phyloP scores from a whole-genome alignment of 2,113 vertebrate genomes.

The Callionymus lyra region DNA sequence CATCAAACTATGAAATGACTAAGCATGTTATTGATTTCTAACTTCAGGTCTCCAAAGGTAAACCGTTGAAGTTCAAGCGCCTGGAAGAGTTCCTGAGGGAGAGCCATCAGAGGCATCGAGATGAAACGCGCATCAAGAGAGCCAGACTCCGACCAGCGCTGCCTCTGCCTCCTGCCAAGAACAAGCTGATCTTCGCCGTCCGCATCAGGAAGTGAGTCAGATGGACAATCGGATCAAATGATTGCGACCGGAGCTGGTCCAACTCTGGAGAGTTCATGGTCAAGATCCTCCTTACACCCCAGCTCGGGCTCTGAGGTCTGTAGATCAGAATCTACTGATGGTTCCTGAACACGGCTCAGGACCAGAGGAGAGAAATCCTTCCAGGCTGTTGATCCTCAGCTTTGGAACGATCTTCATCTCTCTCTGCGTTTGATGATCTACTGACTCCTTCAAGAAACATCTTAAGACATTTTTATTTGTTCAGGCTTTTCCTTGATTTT shows the following conservation, averaged over 20 bases:
- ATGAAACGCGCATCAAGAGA: conserved; percentile 69
- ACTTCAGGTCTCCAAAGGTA: conserved; percentile 66
- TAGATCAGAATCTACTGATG: too few relatives aligned
- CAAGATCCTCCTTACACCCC: not conserved
- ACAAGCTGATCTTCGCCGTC: conserved; percentile 77
- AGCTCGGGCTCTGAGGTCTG: not conserved
- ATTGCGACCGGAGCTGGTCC: not conserved
- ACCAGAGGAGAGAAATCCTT: too few relatives aligned
- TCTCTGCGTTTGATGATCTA: too few relatives aligned
- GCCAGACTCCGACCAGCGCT: conserved; percentile 53
- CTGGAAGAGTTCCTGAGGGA: conserved; percentile 78
- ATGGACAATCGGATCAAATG: too few relatives aligned
- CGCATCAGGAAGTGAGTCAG: conserved; percentile 74
- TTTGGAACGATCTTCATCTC: too few relatives aligned
- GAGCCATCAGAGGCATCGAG: conserved; percentile 67
- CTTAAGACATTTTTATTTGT: too few relatives aligned
- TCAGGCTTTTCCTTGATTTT: too few relatives aligned
- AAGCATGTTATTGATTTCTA: not conserved
- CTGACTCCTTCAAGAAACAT: too few relatives aligned
- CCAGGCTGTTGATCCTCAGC: too few relatives aligned
- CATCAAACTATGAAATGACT: too few relatives aligned
- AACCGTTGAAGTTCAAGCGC: conserved; percentile 76
- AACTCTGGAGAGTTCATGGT: not conserved
- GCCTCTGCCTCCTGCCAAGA: conserved; percentile 55
- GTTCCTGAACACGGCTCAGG: too few relatives aligned